Evolutionary conservation across 2,888 invertebrate genomes (phyloP), one percentile per base, ranked within the genome.

Genomic region (Tupiocoris notatus): DNA sequence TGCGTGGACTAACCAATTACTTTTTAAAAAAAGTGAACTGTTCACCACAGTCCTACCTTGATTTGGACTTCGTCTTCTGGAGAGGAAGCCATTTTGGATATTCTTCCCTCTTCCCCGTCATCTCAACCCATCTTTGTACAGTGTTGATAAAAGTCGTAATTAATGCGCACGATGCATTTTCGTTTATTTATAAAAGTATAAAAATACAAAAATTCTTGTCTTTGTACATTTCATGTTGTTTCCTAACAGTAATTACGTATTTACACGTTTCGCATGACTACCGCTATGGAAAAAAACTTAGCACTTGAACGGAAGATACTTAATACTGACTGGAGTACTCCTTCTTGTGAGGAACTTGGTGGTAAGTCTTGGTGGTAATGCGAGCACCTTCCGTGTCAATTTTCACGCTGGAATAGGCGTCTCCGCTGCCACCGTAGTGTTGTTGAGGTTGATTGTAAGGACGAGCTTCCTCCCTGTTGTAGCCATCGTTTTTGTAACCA

Each of bases 381-480:
- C 65, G 25, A 25, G 77, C 76, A 16, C 79, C 79, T 23, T 77
- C 67, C n/a, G 78, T 75, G 21, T 73, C 66, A 57, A 79, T 62
- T 21, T 59, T 70, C 21, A 76, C 64, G 56, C 75, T 77, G 18
- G 79, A 78, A 23, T 67, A 73, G 21, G 79, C 77, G 56, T 75
- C 67, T 1, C 76, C 78, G 64, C 21, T 18, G 61, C 62, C 68
- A 22, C 24, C 22, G 58, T 58, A 22, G n/a, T 57, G 16, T 17
- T 22, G 22, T 67, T 65, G 65, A 20, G 65, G 39, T 39, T 39
- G 39, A 12, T 12, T 39, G 39, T 39, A 39, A 3, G 3, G 39
- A 3, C 12, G 39, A 39, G 39, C 6, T 12, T 39, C 39, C 12
- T 39, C 39, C 39, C 12, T 39, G 39, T 12, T 3, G 39, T 39